Evolutionary conservation across 2,113 vertebrate genomes (phyloP), one percentile per base, ranked within the genome.

Genomic region (Cryptotis parvus): DNA sequence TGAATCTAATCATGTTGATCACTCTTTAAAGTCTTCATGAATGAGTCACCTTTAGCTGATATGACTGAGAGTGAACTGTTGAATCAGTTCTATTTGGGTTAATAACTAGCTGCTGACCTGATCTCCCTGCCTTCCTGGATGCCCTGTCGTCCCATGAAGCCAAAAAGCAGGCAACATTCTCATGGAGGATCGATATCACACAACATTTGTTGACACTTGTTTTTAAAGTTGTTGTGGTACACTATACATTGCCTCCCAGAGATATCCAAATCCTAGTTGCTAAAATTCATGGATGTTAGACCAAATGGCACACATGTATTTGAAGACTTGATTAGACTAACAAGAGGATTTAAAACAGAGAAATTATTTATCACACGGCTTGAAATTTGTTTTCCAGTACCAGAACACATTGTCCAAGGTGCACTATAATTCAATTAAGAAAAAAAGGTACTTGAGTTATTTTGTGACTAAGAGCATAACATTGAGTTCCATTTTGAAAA

Each of bases 351-450:
- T 58, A 58, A 58, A 58, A 22, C n/a, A 90, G 63, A 77, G n/a
- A 70, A 92, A 24, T 68, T 31, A 69, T 63, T 80, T 87, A 49
- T 69, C 6, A 9, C 49, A 41, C 31, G 89, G 49, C 76, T 95
- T 79, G 55, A 87, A 91, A 76, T 84, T 55, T 83, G 74, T 82
- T n/a, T 68, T 41, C 84, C 9, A 35, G 65, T 91, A 24, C 35
- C 70, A 31, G 77, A 89, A 83, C 79, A 76, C 16, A 52, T 66
- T 89, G 31, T 74, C 68, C 35, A 61, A 91, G 58, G n/a, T 66
- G 3, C 2, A 76, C 11, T 84, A 4, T 83, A 52, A 84, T 49
- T 70, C 16, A 85, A 3, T 61, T 81, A 80, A 9, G 8, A 69
- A 49, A 37, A 77, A 69, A 70, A n/a, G 31, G 22, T 68, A 11